Conservation (phyloP, 2,797 vertebrate species). For the Hyperoplus lanceolatus region DNA sequence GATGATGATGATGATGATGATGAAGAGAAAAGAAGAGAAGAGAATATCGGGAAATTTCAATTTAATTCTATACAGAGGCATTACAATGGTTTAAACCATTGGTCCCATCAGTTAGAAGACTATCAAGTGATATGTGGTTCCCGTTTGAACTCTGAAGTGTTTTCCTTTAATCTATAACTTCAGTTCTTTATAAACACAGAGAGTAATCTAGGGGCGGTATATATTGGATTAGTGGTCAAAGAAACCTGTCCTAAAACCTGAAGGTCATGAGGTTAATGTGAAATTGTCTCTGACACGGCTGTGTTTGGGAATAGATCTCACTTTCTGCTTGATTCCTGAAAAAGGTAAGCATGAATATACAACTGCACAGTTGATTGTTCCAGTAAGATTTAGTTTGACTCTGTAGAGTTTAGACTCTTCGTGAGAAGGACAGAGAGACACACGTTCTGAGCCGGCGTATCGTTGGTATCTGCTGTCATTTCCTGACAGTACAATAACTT, state of each 20-base stretch:
- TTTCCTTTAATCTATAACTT: conserved; percentile 24
- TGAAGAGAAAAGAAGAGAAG: too few species aligned
- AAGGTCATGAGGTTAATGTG: conserved; percentile 5
- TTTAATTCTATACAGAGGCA: not conserved
- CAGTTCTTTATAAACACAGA: not conserved
- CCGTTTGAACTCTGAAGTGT: not conserved
- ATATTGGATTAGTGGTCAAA: conserved; percentile 19
- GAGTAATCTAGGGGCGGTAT: not conserved
- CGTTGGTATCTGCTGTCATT: conserved; percentile 69
- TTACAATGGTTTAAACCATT: not conserved
- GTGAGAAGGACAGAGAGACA: conserved; percentile 53
- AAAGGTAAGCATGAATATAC: conserved; percentile 18
- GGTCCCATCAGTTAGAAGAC: not conserved
- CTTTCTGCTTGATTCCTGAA: conserved; percentile 23
- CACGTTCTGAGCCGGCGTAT: conserved; percentile 50
- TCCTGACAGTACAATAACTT: conserved; percentile 77
- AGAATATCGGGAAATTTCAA: too few species aligned
- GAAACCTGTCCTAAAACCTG: not conserved
- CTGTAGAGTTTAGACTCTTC: conserved; percentile 54
- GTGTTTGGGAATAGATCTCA: not conserved
- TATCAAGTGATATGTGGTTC: not conserved
- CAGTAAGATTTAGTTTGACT: conserved; percentile 62
- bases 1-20: too few species aligned
- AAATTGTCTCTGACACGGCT: conserved; percentile 8
- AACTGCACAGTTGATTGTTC: conserved; percentile 44